phyloP scores from a whole-genome alignment of 2,797 vertebrate genomes.

The Onychomys arenicola region DNA sequence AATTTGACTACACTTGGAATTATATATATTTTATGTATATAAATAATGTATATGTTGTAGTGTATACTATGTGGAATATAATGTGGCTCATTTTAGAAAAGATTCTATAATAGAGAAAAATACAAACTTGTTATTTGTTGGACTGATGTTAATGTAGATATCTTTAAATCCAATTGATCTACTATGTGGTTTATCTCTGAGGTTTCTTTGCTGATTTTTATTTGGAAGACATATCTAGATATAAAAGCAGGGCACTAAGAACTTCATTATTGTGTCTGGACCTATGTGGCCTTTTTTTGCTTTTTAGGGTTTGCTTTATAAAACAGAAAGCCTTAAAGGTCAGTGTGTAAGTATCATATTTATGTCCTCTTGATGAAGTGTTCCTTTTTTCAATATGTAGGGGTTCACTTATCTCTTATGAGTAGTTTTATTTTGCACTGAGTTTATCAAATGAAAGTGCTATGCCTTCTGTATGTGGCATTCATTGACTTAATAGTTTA shows the following conservation, averaged over 20 bases:
- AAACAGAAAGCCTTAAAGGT: neutral
- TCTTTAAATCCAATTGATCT: neutral
- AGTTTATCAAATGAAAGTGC: neutral
- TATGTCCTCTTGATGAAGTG: neutral
- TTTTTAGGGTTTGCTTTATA: neutral
- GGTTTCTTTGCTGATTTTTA: neutral
- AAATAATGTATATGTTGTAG: too few species aligned
- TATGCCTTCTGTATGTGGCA: neutral
- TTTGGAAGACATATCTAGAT: neutral
- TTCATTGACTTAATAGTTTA: neutral
- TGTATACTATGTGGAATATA: neutral
- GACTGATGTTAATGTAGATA: neutral
- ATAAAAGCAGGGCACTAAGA: neutral
- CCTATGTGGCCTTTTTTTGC: neutral
- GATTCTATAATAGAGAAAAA: neutral
- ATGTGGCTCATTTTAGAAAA: neutral
- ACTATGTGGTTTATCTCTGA: neutral
- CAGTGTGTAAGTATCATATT: neutral
- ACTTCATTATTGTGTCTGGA: neutral
- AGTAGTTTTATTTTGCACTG: neutral
- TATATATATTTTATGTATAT: too few species aligned
- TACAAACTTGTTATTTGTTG: neutral
- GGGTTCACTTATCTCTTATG: neutral
- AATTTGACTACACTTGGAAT: too few species aligned
- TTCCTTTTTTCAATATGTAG: neutral